Conservation (phyloP, 2,888 invertebrate species). For the Oscheius sp. region DNA sequence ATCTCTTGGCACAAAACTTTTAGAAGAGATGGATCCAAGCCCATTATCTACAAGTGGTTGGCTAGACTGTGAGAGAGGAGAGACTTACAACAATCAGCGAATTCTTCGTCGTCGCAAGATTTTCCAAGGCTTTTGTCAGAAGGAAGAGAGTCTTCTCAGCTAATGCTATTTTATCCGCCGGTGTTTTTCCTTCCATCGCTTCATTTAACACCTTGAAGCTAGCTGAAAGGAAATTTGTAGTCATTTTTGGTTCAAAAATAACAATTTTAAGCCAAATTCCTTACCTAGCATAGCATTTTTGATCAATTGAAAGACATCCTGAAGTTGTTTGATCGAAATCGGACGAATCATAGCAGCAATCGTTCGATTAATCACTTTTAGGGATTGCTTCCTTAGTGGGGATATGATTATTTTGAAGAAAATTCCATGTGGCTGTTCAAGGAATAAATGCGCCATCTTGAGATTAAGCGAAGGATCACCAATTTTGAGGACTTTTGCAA, state of each 20-base stretch:
- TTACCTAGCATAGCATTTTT: constrained; percentile 4
- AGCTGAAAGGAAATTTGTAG: neutral
- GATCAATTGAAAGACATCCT: neutral
- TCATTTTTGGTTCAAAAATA: neutral
- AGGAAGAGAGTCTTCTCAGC: neutral
- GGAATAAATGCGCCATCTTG: no score
- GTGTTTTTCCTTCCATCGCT: no score
- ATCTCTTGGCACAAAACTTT: constrained; percentile 43
- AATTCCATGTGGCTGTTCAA: no score
- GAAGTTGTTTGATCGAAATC: constrained; percentile 11
- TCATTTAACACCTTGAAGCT: neutral
- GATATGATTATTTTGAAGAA: no score
- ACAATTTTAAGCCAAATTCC: neutral
- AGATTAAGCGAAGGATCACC: no score
- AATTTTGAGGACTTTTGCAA: no score
- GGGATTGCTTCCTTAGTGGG: no score
- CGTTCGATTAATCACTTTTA: no score
- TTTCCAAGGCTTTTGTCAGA: neutral
- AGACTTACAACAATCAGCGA: constrained; percentile 29
- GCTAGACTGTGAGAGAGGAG: neutral
- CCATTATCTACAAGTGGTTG: constrained; percentile 50
- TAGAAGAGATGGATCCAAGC: constrained; percentile 58
- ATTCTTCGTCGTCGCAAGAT: constrained; percentile 18
- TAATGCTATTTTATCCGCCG: neutral
- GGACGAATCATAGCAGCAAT: neutral